These are phyloP conservation scores for Poecilobothrus nobilitatus DNA, from an alignment of 2,888 invertebrate species.

Conservation along the genomic window DNA sequence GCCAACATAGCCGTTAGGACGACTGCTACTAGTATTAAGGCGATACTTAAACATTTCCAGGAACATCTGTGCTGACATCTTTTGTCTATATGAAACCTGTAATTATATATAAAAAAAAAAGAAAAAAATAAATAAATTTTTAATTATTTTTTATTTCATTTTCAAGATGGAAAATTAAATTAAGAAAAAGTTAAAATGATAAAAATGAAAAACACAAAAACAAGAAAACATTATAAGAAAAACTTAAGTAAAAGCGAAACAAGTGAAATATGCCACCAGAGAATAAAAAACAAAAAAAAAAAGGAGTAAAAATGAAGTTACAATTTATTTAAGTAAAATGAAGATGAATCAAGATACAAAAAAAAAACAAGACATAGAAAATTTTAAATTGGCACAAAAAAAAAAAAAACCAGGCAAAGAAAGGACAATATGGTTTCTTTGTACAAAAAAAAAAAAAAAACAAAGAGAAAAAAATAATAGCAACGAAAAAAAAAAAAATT, in stretches of 20 bases:
- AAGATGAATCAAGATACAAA: too few relatives aligned
- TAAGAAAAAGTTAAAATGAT: neutral
- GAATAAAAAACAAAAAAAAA: too few relatives aligned
- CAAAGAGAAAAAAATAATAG: too few relatives aligned
- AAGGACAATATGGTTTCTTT: slow-evolving; percentile 2
- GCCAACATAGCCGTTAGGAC: slow-evolving; percentile 87
- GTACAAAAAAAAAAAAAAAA: neutral
- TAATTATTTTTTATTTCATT: slow-evolving; percentile 2
- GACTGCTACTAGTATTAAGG: slow-evolving; percentile 82
- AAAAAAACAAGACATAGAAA: neutral
- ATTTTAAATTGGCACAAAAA: neutral
- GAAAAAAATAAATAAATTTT: slow-evolving; percentile 13
- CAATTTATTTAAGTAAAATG: too few relatives aligned
- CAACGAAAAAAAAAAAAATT: too few relatives aligned
- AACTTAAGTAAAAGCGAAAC: too few relatives aligned
- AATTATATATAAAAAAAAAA: slow-evolving; percentile 22
- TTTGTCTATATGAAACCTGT: slow-evolving; percentile 82
- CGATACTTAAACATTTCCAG: slow-evolving; percentile 93
- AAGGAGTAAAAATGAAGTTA: too few relatives aligned
- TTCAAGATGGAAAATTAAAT: slow-evolving; percentile 1
- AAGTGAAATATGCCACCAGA: too few relatives aligned
- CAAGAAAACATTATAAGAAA: neutral
- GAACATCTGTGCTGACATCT: slow-evolving; percentile 88
- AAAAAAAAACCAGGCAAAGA: neutral
- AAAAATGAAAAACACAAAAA: neutral